Base-by-base conservation (phyloP, 2,797 vertebrate genomes). In the Manis pentadactyla region DNA sequence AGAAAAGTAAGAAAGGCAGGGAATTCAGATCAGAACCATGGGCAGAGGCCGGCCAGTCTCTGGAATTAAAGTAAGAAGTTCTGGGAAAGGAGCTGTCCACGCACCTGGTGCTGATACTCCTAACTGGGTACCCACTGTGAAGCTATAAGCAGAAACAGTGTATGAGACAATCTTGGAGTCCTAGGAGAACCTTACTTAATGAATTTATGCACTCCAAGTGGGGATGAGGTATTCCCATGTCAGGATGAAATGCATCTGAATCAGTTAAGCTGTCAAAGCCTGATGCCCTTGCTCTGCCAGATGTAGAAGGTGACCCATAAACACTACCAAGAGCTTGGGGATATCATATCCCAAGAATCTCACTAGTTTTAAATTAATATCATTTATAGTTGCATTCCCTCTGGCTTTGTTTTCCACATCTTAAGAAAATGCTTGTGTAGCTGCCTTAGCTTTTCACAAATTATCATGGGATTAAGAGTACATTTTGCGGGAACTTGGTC, bases 21-120 rank as follows among this genome's bases (percentile, higher is more conserved):
- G 31, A 87, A 51, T 74, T 29, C 55, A 61, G 37, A 68, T 83
- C 34, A 77, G 94, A 87, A 85, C 49, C 25, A 12, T 2, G 12
- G 90, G 82, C 85, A 77, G 87, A 96, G 63, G n/a, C 17, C 49
- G 63, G n/a, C 17, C 49, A 74, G 55, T 25, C 93, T 96, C 42
- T 3, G 6, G 37, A 79, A 59, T 79, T 61, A 90, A 51, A 66
- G 14, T 84, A 85, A 88, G 53, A 64, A 94, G 46, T 2, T 12
- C 13, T 46, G 34, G n/a, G 37, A 21, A 77, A 81, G 97, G 97
- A 97, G 96, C 97, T 98, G 95, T 97, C 96, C 97, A 57, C 0
- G 0, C 2, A 0, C 3, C 63, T 95, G 78, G 97, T 97, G 97
- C 97, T 98, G 97, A 97, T 25, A 29, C 73, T 34, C 55, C 61